Base-by-base conservation (phyloP, 2,888 invertebrate species). In the Diarsia brunnea region DNA sequence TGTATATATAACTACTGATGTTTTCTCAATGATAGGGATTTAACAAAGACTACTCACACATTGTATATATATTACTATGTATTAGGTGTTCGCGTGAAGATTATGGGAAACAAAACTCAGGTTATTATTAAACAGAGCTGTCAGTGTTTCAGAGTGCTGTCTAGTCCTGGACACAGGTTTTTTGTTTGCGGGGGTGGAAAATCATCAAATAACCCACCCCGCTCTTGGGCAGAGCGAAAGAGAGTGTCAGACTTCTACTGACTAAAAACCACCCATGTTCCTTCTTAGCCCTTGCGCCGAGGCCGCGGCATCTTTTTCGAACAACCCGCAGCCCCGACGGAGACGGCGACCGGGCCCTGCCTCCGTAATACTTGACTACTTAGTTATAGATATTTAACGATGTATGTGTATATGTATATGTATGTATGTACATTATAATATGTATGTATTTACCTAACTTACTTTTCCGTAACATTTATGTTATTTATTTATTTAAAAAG, bases 401-500 rank as follows among this genome's bases (percentile, higher is more conserved):
- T 12, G 53, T 55, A 53, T 38, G 38, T 38, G 8, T 38, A 38
- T 5, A 31, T 3, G 2, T 3, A 7, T 38, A 38, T 38, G 38
- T 38, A 38, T 38, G 38, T 38, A 38, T 38, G 38, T 38, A 38
- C 8, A 38, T 38, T 38, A 38, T 38, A 31, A 31, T 31, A 7
- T 38, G 38, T 38, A 38, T 38, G 7, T 47, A 47, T 27, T 16
- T 27, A 7, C 53, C 4, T n/a, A 12, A 21, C 10, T 0, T 60
- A 61, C 21, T 19, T 21, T 60, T 38, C 21, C 38, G 21, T 61
- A 38, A 38, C 24, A 55, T 5, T 24, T 14, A 5, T 5, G 16
- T 61, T 38, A 11, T 31, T 60, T 31, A 3, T 60, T 68, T 31
- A 67, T 78, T n/a, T 58, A 75, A 24, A 11, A 61, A n/a, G 27